Evolutionary conservation across 2,888 invertebrate genomes (phyloP), one percentile per base, ranked within the genome.

Genomic region (Flabesymbios commensalis): DNA sequence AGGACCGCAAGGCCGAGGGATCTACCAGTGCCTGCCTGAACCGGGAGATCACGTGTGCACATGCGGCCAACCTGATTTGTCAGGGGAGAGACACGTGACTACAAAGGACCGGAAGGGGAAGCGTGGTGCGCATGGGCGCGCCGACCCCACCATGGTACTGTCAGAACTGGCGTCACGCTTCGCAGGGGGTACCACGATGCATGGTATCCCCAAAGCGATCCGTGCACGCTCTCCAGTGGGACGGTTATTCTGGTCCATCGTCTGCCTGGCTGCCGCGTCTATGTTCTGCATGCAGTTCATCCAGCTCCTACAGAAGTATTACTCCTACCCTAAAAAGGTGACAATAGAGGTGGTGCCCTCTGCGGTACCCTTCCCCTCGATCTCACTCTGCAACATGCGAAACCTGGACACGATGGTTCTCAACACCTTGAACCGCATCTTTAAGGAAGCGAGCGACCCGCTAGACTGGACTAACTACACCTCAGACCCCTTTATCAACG

Each of bases 371-470:
- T 68, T 68, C 43, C 68, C 68, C 0, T 67, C 68, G 33, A 68
- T 68, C 26, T 67, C 65, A 1, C 49, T 68, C 36, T 68, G 68
- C 56, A 68, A 68, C 60, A 68, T 68, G 63, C 62, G 68, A 10
- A 68, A 68, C 48, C 54, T 68, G 26, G 68, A 68, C 39, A 64
- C 39, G 42, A 68, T 64, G 32, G 57, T 68, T 3, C 48, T 68
- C 14, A 68, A 68, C 47, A 51, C 31, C 3, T 57, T 68, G 39
- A 68, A 68, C 52, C 24, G 45, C 17, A 55, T 67, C 28, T 68
- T 68, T 54, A 68, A 64, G 49, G 45, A 19, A n/a, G 53, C 33
- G 14, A 17, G 19, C 22, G 45, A 66, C 29, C 45, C 60, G 24
- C 3, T n/a, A 57, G 39, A 17, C n/a, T 53, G 28, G 17, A 4